phyloP scores from a whole-genome alignment of 2,797 vertebrate species.

The Xenops minutus region DNA sequence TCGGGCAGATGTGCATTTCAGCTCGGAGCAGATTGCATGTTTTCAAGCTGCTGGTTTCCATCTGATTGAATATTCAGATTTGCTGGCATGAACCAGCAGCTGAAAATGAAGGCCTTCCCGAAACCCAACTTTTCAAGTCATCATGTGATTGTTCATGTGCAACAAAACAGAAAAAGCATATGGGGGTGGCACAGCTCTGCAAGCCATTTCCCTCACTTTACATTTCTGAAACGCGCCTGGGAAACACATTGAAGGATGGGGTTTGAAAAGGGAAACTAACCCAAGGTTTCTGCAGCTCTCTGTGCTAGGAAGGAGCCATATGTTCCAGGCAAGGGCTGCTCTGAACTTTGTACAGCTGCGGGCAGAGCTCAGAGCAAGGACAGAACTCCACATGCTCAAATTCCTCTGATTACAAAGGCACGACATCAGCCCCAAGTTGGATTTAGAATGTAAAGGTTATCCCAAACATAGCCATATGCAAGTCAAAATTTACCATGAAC shows the following conservation, averaged over 20 bases:
- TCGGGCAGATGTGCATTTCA: conserved; percentile 54
- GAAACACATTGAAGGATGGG: background rate
- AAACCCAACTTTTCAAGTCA: background rate
- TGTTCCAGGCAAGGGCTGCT: background rate
- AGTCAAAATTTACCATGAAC: background rate
- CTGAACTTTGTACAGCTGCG: background rate
- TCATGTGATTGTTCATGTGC: background rate
- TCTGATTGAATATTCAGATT: conserved; percentile 48
- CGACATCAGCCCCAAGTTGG: background rate
- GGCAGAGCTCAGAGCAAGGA: background rate
- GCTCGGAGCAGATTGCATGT: conserved; percentile 31
- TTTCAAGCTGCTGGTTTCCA: conserved; percentile 44
- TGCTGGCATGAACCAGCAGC: background rate
- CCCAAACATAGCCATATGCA: background rate
- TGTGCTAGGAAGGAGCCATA: background rate
- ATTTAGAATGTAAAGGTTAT: conserved; percentile 18
- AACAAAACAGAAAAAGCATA: background rate
- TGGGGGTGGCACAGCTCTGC: background rate
- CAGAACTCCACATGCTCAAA: background rate
- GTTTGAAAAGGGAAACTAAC: background rate
- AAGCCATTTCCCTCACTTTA: background rate
- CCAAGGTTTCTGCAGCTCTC: background rate
- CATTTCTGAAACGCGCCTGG: background rate
- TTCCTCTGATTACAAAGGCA: background rate
- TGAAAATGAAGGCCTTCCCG: conserved; percentile 2